Conservation (phyloP, 2,888 invertebrate species). For the Hyposoter didymator region DNA sequence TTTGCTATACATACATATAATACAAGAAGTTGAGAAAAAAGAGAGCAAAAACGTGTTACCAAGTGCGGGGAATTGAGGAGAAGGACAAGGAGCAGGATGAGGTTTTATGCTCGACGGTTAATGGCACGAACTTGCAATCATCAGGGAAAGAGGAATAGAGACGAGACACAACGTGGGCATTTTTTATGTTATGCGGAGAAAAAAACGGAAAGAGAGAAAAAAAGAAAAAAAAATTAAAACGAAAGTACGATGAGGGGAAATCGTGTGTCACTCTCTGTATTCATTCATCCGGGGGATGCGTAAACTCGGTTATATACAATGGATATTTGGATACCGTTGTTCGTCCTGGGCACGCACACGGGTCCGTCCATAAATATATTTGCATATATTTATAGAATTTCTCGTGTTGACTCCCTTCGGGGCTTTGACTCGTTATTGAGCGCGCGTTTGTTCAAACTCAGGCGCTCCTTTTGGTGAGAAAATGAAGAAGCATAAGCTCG, state of each 20-base stretch:
- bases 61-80: neutral
- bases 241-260: neutral
- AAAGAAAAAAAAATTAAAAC: slow-evolving; percentile 37
- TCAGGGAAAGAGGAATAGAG: slow-evolving; percentile 14
- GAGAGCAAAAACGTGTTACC: slow-evolving; percentile 7
- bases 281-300: slow-evolving; percentile 44
- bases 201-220: slow-evolving; percentile 2
- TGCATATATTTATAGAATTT: slow-evolving; percentile 17
- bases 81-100: neutral
- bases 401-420: neutral
- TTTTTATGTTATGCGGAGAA: neutral
- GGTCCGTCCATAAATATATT: slow-evolving; percentile 19
- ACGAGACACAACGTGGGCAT: neutral
- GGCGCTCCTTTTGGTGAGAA: slow-evolving; percentile 79
- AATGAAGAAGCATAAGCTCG: slow-evolving; percentile 79
- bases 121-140: slow-evolving; percentile 60
- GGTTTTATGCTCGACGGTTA: slow-evolving; percentile 28
- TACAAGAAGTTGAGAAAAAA: slow-evolving; percentile 49
- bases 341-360: slow-evolving; percentile 5
- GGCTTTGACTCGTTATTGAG: slow-evolving; percentile 15
- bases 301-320: slow-evolving; percentile 65
- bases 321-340: slow-evolving; percentile 37
- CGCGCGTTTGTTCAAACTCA: slow-evolving; percentile 11
- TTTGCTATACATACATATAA: slow-evolving; percentile 53
- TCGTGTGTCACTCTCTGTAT: slow-evolving; percentile 55